Percentiles rank a stretch among this genome's conserved stretches.
Conservation (phyloP, 1,140 invertebrate genomes). For the Atta texana region DNA sequence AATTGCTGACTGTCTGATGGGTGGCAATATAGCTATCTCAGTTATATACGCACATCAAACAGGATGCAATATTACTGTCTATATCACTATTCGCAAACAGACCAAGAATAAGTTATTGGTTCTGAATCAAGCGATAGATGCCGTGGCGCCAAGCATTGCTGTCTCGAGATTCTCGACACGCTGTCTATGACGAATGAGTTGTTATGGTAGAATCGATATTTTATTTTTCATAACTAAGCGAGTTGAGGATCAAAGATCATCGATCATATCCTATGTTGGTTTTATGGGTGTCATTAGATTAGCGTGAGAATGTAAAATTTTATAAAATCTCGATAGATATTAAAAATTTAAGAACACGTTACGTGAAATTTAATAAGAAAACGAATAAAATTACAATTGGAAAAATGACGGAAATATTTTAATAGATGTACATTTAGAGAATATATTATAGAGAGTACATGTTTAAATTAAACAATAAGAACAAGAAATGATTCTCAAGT, state of each 20-base stretch:
- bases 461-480: not conserved
- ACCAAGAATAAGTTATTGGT: conserved; percentile 65
- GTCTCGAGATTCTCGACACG: conserved; percentile 61
- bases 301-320: conserved; percentile 31
- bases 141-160: conserved; percentile 65
- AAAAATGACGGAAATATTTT: not conserved
- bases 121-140: conserved; percentile 58
- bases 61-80: conserved; percentile 69
- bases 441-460: not conserved
- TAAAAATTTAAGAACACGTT: not conserved
- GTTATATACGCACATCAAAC: conserved; percentile 62
- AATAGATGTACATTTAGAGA: not conserved
- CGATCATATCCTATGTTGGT: conserved; percentile 25
- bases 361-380: not conserved
- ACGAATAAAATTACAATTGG: conserved; percentile 4
- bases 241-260: conserved; percentile 39
- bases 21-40: conserved; percentile 58
- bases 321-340: not conserved
- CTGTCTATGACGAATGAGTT: conserved; percentile 61
- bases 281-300: conserved; percentile 37
- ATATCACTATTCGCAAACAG: conserved; percentile 64
- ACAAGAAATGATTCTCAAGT: not conserved
- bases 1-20: conserved; percentile 44
- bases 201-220: conserved; percentile 44
- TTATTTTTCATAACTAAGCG: conserved; percentile 45